Conservation (phyloP, 2,113 vertebrate genomes). For the Erythrocebus patas region DNA sequence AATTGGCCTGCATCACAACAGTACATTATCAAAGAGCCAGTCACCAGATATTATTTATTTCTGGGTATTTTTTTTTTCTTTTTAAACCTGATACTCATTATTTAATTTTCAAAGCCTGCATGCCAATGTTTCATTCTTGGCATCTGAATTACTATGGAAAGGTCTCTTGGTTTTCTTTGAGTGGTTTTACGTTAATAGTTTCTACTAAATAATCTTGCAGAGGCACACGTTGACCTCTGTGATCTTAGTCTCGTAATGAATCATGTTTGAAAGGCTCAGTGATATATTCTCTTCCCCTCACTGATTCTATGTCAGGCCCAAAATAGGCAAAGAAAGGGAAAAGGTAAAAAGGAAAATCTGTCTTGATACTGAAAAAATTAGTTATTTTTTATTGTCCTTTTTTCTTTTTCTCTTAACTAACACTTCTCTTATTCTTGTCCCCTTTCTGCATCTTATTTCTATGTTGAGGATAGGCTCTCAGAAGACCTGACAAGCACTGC, state of each 20-base stretch:
- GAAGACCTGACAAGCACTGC: neutral
- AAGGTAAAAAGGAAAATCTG: neutral
- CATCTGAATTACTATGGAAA: conserved; percentile 17
- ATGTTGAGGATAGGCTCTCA: neutral
- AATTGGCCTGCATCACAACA: neutral
- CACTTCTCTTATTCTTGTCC: neutral
- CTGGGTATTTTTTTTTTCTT: neutral
- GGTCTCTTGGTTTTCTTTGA: neutral
- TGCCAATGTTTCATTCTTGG: conserved; percentile 1
- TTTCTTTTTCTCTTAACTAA: neutral
- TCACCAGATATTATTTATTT: neutral
- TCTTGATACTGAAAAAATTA: neutral
- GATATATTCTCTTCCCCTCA: neutral
- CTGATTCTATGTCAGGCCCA: neutral
- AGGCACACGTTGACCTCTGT: neutral
- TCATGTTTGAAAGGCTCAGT: conserved; percentile 31
- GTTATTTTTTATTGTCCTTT: neutral
- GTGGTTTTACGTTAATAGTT: conserved; percentile 10
- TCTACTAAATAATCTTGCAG: conserved; percentile 7
- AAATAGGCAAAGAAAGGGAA: neutral
- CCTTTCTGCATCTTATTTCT: neutral
- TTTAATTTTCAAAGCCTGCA: neutral
- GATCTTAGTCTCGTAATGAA: conserved; percentile 21
- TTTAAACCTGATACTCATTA: neutral
- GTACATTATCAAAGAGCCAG: neutral